These are phyloP conservation scores for Heliconius sara DNA, from an alignment of 2,888 invertebrate species.

Conservation along the genomic window DNA sequence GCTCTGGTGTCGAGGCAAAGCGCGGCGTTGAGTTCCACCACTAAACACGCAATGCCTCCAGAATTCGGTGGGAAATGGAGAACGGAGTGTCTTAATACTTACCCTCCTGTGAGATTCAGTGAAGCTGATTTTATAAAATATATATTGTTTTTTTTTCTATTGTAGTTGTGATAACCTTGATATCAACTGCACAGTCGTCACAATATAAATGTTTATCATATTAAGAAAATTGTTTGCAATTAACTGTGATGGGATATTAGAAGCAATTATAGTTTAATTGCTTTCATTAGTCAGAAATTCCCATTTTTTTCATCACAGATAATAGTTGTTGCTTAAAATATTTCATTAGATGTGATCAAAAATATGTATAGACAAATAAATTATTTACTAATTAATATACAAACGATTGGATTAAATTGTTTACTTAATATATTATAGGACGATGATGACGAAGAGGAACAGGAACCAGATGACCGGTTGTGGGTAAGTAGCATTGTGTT, in stretches of 20 bases:
- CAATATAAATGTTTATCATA: background rate
- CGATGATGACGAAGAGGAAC: constrained; percentile 74
- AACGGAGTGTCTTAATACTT: too few species aligned
- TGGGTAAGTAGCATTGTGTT: constrained; percentile 64
- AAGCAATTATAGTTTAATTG: background rate
- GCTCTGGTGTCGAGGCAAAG: too few species aligned
- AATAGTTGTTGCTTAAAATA: background rate
- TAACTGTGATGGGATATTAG: background rate
- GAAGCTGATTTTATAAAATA: too few species aligned
- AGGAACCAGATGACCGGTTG: constrained; percentile 67
- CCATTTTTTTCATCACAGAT: too few species aligned
- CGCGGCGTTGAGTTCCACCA: too few species aligned
- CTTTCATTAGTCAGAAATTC: too few species aligned
- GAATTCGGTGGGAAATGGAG: too few species aligned
- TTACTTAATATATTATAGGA: constrained; percentile 58
- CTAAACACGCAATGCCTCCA: too few species aligned
- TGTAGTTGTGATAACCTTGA: background rate
- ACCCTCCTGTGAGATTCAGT: too few species aligned
- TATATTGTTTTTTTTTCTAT: background rate
- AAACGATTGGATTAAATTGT: background rate
- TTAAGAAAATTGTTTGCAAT: constrained; percentile 2
- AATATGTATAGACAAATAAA: too few species aligned
- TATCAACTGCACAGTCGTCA: background rate
- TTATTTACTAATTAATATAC: background rate
- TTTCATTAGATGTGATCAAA: background rate